Conservation (phyloP, 1,140 invertebrate species). For the Hirudo medicinalis region DNA sequence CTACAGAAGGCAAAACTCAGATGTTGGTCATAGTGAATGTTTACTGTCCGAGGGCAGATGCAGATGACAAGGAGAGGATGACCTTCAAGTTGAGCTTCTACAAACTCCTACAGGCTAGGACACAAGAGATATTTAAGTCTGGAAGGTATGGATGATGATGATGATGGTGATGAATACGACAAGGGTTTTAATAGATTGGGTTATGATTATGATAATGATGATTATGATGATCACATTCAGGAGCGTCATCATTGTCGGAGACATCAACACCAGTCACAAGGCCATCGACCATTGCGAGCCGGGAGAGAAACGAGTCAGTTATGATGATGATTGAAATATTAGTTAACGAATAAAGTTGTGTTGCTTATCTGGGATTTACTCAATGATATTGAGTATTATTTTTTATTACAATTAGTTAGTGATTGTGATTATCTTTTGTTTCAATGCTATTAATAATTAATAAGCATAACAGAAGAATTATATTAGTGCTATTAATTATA, state of each 20-base stretch:
- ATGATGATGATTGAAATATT: too few species aligned
- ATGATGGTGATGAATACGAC: neutral
- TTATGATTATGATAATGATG: conserved; percentile 3
- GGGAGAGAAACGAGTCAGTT: conserved; percentile 34
- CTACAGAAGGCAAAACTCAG: conserved; percentile 26
- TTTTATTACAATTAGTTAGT: too few species aligned
- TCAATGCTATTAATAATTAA: conserved; percentile 1
- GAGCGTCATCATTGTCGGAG: conserved; percentile 47
- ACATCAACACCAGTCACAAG: conserved; percentile 46
- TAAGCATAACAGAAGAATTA: neutral
- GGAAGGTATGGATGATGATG: conserved; percentile 32
- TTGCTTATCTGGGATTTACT: too few species aligned
- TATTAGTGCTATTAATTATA: neutral
- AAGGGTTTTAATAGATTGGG: neutral
- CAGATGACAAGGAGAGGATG: conserved; percentile 41
- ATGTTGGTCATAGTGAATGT: conserved; percentile 46
- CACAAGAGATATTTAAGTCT: conserved; percentile 36
- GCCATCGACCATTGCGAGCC: conserved; percentile 45
- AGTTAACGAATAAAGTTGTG: too few species aligned
- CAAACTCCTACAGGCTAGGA: conserved; percentile 41
- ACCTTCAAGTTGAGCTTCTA: conserved; percentile 46
- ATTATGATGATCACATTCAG: conserved; percentile 29
- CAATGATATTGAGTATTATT: too few species aligned
- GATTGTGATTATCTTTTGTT: conserved; percentile 13
- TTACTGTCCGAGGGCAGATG: conserved; percentile 46